phyloP scores from a whole-genome alignment of 2,797 vertebrate species.

The Pogonophryne albipinna region DNA sequence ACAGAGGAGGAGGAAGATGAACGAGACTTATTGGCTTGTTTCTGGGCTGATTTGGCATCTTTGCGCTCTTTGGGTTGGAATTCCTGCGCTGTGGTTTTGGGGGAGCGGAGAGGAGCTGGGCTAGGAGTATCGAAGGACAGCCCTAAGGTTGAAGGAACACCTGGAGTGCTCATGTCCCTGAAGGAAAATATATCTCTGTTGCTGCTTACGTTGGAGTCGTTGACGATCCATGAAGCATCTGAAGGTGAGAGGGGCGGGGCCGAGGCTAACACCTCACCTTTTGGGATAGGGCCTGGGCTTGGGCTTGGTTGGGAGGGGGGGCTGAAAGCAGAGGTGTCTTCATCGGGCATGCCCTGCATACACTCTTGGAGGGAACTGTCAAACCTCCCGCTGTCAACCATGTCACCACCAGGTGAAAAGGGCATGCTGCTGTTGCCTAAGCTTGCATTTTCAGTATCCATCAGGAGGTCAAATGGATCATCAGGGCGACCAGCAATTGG shows the following conservation, averaged over 20 bases:
- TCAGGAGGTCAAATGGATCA: conserved; percentile 66
- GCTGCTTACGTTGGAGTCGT: conserved; percentile 69
- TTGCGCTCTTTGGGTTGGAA: conserved; percentile 66
- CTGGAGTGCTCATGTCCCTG: conserved; percentile 35
- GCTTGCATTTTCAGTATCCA: conserved; percentile 65
- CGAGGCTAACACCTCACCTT: conserved; percentile 70
- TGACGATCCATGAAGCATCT: conserved; percentile 78
- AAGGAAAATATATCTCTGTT: conserved; percentile 72
- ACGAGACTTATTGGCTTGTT: conserved; percentile 68
- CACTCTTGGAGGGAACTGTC: conserved; percentile 55
- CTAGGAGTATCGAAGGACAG: conserved; percentile 70
- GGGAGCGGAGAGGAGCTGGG: conserved; percentile 78
- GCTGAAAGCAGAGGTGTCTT: conserved; percentile 69
- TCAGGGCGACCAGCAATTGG: conserved; percentile 27
- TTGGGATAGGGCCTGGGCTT: conserved; percentile 26
- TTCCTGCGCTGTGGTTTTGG: conserved; percentile 79
- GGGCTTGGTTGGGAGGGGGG: conserved; percentile 54
- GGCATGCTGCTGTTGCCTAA: conserved; percentile 54
- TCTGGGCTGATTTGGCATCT: conserved; percentile 65
- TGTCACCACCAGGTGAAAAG: conserved; percentile 49
- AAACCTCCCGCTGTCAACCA: conserved; percentile 70
- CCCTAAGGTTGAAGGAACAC: conserved; percentile 50
- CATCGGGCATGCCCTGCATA: conserved; percentile 33
- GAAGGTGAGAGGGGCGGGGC: conserved; percentile 82
- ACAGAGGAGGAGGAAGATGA: conserved; percentile 75